phyloP scores from a whole-genome alignment of 2,888 invertebrate genomes.

The Oegoconia quadripuncta region DNA sequence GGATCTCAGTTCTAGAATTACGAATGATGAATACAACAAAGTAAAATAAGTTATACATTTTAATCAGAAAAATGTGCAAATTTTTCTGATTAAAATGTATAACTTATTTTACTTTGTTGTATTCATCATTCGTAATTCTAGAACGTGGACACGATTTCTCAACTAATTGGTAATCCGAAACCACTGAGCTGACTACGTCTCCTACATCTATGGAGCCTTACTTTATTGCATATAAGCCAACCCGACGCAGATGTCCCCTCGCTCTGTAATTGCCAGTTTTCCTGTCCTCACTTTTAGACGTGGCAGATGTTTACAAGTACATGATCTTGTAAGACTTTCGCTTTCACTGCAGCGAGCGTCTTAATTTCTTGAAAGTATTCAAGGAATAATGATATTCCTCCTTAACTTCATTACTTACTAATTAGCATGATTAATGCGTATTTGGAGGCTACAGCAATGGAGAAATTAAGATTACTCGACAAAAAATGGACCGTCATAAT shows the following conservation, averaged over 20 bases:
- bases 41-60: too few relatives aligned
- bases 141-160: neutral
- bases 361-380: slow-evolving; percentile 20
- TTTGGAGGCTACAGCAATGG: neutral
- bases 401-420: neutral
- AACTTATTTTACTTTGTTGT: too few relatives aligned
- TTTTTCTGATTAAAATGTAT: too few relatives aligned
- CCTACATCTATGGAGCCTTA: slow-evolving; percentile 29
- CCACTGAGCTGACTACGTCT: slow-evolving; percentile 21
- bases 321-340: slow-evolving; percentile 39
- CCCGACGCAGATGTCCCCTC: slow-evolving; percentile 52
- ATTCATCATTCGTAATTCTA: too few relatives aligned
- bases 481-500: too few relatives aligned
- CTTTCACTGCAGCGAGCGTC: slow-evolving; percentile 27
- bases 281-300: slow-evolving; percentile 51
- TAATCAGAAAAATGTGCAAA: too few relatives aligned
- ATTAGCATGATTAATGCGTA: too few relatives aligned
- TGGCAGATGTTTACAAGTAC: slow-evolving; percentile 67
- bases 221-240: slow-evolving; percentile 68
- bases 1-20: too few relatives aligned
- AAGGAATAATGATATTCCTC: slow-evolving; percentile 11
- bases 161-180: neutral
- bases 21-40: too few relatives aligned
- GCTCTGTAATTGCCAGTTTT: slow-evolving; percentile 63
- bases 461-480: neutral